These are phyloP conservation scores for Ditylenchus dipsaci DNA, from an alignment of 1,140 invertebrate genomes.

Conservation along the genomic window DNA sequence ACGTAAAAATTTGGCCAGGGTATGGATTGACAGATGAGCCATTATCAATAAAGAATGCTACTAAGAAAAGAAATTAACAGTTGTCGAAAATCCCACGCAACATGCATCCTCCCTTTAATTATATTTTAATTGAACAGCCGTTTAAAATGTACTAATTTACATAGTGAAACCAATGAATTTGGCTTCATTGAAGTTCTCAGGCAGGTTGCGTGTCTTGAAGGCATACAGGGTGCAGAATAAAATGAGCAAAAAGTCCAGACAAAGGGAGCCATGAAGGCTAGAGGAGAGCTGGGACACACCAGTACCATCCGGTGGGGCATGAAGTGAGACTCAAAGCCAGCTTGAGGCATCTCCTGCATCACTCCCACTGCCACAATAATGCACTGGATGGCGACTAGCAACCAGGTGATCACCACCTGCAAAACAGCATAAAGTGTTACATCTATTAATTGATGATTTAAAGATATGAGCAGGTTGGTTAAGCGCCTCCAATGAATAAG, in stretches of 20 bases:
- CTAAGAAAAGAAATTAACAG: too few species aligned
- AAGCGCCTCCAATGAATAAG: too few species aligned
- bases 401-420: slow-evolving; percentile 58
- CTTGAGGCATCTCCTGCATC: slow-evolving; percentile 68
- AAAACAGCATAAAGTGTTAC: too few species aligned
- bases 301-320: slow-evolving; percentile 47
- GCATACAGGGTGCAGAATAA: slow-evolving; percentile 77
- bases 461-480: too few species aligned
- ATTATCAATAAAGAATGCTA: too few species aligned
- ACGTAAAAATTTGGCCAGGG: too few species aligned
- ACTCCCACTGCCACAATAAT: slow-evolving; percentile 69
- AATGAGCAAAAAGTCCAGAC: slow-evolving; percentile 74
- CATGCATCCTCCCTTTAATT: too few species aligned
- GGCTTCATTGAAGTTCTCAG: slow-evolving; percentile 81
- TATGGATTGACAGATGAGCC: too few species aligned
- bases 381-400: slow-evolving; percentile 70
- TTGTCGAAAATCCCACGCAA: too few species aligned
- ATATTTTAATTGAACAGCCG: neutral
- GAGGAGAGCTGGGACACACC: slow-evolving; percentile 51
- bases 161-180: slow-evolving; percentile 75
- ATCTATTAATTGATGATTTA: too few species aligned
- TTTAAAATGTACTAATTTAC: slow-evolving; percentile 26
- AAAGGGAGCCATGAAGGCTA: slow-evolving; percentile 71
- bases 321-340: slow-evolving; percentile 53
- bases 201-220: slow-evolving; percentile 77